A percentile compares a stretch with the other conserved stretches of the same genome.
Evolutionary conservation across 1,140 invertebrate genomes (phyloP).

Genomic region (Temnothorax longispinosus): DNA sequence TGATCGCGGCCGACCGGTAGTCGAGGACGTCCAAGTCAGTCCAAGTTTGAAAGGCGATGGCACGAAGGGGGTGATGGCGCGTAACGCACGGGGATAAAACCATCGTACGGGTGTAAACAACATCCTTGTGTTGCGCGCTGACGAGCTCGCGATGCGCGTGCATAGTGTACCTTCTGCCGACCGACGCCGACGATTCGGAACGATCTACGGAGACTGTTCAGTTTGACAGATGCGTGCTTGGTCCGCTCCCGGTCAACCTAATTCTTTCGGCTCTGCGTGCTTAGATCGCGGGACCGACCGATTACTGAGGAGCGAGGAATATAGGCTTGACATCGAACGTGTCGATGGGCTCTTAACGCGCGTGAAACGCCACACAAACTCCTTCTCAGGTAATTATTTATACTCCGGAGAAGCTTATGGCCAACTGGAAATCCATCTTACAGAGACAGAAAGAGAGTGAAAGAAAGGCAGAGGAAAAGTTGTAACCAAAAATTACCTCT

Average conservation of each 20-base stretch:
- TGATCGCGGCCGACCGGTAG: not conserved
- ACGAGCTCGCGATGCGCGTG: not conserved
- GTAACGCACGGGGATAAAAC: not conserved
- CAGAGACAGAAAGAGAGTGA: not conserved
- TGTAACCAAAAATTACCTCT: not conserved
- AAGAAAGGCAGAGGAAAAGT: not conserved
- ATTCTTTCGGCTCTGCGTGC: not conserved
- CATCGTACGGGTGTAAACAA: not conserved
- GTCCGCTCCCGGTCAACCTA: too few relatives aligned
- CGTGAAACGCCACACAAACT: not conserved
- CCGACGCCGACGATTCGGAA: not conserved
- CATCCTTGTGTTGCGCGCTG: not conserved
- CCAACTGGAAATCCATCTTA: not conserved
- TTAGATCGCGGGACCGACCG: not conserved
- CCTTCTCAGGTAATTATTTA: not conserved
- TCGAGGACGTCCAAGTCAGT: not conserved
- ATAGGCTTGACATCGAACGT: not conserved
- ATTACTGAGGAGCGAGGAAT: not conserved
- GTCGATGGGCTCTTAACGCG: not conserved
- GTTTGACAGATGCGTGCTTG: slow-evolving; percentile 16
- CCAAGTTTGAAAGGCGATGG: not conserved
- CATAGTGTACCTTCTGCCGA: not conserved
- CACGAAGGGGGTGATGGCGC: not conserved
- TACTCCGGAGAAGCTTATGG: not conserved
- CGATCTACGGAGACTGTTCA: not conserved